Percentiles rank a stretch among this genome's conserved stretches.
Conservation (phyloP, 2,888 invertebrate species). For the Arenicola marina region DNA sequence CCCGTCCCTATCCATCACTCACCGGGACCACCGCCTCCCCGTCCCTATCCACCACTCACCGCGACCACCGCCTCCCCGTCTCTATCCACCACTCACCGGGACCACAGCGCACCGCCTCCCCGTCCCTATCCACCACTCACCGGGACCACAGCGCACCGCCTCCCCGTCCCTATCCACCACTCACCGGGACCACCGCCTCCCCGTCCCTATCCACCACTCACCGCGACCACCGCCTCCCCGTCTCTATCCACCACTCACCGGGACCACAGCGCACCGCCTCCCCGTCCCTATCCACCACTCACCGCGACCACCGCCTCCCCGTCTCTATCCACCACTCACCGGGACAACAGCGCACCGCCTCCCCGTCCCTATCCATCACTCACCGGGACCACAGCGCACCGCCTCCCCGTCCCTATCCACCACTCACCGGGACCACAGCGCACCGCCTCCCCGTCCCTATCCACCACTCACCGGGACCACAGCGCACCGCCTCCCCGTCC, state of each 20-base stretch:
- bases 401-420: slow-evolving; percentile 60
- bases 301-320: slow-evolving; percentile 61
- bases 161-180: slow-evolving; percentile 59
- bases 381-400: slow-evolving; percentile 61
- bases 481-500: slow-evolving; percentile 60
- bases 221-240: slow-evolving; percentile 59
- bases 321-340: slow-evolving; percentile 61
- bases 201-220: no score
- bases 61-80: slow-evolving; percentile 61
- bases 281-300: slow-evolving; percentile 56
- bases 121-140: slow-evolving; percentile 57
- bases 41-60: no score
- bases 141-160: slow-evolving; percentile 60
- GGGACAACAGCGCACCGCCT: slow-evolving; percentile 61
- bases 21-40: slow-evolving; percentile 62
- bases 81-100: slow-evolving; percentile 56
- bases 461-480: slow-evolving; percentile 57
- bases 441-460: slow-evolving; percentile 61
- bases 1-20: slow-evolving; percentile 56
- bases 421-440: slow-evolving; percentile 59
- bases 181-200: slow-evolving; percentile 61
- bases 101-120: slow-evolving; percentile 61
- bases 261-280: slow-evolving; percentile 61
- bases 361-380: slow-evolving; percentile 49
- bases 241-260: slow-evolving; percentile 57